phyloP scores from a whole-genome alignment of 2,888 invertebrate genomes.

The Sympetrum striolatum region DNA sequence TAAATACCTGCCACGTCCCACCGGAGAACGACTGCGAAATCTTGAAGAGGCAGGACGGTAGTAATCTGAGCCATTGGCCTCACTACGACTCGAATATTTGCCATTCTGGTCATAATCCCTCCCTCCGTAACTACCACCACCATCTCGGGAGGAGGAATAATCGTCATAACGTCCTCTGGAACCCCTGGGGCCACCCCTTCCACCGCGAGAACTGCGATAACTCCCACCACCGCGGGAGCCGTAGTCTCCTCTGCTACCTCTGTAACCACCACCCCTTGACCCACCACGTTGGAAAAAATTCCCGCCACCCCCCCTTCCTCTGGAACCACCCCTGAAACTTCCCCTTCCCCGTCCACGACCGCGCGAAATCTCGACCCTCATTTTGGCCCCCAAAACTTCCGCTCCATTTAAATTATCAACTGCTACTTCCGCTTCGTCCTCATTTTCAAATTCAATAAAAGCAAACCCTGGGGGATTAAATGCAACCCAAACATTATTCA shows the following conservation, averaged over 20 bases:
- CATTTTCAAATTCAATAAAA: conserved; percentile 90
- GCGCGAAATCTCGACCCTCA: conserved; percentile 87
- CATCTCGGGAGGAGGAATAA: conserved; percentile 56
- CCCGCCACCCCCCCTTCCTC: conserved; percentile 67
- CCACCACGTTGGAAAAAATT: conserved; percentile 48
- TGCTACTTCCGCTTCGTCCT: conserved; percentile 88
- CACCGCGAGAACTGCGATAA: conserved; percentile 59
- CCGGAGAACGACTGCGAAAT: conserved; percentile 64
- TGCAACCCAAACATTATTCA: conserved; percentile 92
- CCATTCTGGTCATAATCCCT: conserved; percentile 58
- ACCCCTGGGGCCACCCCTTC: conserved; percentile 60
- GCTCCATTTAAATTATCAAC: conserved; percentile 88
- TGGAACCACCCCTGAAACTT: conserved; percentile 67
- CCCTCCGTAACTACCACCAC: conserved; percentile 51
- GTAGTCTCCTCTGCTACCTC: conserved; percentile 61
- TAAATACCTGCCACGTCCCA: conserved; percentile 63
- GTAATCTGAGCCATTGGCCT: conserved; percentile 62
- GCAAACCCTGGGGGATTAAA: conserved; percentile 95
- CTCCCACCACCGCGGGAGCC: conserved; percentile 62
- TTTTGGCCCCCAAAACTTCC: conserved; percentile 84
- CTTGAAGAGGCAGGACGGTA: conserved; percentile 59
- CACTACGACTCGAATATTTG: conserved; percentile 60
- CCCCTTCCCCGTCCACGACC: conserved; percentile 77
- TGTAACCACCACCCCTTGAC: conserved; percentile 59
- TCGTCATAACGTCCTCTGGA: conserved; percentile 58